These are phyloP conservation scores for Zootermopsis nevadensis DNA, from an alignment of 2,888 invertebrate genomes.

Conservation along the genomic window DNA sequence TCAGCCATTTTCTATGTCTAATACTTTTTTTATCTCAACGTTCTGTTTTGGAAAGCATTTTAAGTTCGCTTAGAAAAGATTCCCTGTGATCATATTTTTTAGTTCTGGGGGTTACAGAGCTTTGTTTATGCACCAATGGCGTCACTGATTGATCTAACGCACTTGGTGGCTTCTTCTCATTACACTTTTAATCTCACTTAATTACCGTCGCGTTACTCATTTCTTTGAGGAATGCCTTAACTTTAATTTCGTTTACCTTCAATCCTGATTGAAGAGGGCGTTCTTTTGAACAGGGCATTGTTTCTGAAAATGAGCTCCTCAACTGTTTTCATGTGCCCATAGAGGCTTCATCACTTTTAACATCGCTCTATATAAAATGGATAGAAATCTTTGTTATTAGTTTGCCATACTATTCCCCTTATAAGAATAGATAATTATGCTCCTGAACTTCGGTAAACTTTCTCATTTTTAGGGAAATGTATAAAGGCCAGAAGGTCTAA, in stretches of 20 bases:
- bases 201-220: too few relatives aligned
- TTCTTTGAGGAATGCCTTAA: too few relatives aligned
- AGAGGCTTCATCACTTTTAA: neutral
- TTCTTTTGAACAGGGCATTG: neutral
- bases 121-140: too few relatives aligned
- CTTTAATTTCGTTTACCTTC: neutral
- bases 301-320: neutral
- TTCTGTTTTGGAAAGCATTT: too few relatives aligned
- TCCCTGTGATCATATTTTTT: too few relatives aligned
- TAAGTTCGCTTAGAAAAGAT: too few relatives aligned
- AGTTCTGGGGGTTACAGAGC: too few relatives aligned
- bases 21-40: too few relatives aligned
- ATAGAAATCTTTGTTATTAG: neutral
- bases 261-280: neutral
- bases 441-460: neutral
- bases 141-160: too few relatives aligned
- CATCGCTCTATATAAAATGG: neutral
- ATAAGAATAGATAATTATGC: conserved; percentile 15
- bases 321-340: neutral
- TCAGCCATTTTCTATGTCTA: too few relatives aligned
- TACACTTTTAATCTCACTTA: too few relatives aligned
- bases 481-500: neutral
- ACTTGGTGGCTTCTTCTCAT: too few relatives aligned
- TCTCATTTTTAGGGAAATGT: neutral
- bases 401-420: neutral